Evolutionary conservation across 2,113 vertebrate species (phyloP), one percentile per base, ranked within the genome.

Genomic region (Alexandromys fortis): DNA sequence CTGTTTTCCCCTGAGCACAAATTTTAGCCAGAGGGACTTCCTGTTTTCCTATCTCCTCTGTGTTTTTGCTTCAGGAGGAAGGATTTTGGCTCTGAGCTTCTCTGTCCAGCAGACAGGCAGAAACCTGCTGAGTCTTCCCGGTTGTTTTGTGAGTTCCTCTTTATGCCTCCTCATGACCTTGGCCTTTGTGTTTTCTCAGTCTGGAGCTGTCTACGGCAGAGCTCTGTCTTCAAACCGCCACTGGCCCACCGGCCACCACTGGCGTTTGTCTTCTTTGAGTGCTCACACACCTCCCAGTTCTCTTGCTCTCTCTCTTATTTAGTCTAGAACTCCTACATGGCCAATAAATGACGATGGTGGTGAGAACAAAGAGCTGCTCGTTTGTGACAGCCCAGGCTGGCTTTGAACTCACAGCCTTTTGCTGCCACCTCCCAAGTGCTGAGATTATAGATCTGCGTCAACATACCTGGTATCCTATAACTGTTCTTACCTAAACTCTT

Each of bases 11-110:
- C 96, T 99, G 99, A 28, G 99, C 99, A 45, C 99, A 99, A 38
- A 99, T 99, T 97, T 99, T 99, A 19, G 99, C 99, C 90, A 99
- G 97, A 52, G 99, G 99, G 88, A 99, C 99, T 97, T 99, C 99
- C 99, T 99, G 99, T 97, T 99, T 99, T 1, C 99, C 99, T 24
- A 19, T 28, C 11, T 14, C 49, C 63, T 86, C 19, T 26, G 10
- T 49, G 16, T 22, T 22, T 33, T 22, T n/a, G 9, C 85, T 14
- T 70, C 63, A 24, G 10, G 65, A 86, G 17, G 63, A 67, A 67
- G 63, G 82, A 47, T 42, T 11, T 3, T 33, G 19, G 61, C 42
- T 45, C 61, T 7, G 42, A 19, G 9, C 19, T n/a, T n/a, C 65
- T 49, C 65, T 70, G 65, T 68, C 85, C 19, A 35, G 65, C 85